Evolutionary conservation across 2,797 vertebrate species (phyloP), one percentile per base, ranked within the genome.

Genomic region (Intellagama lesueurii): DNA sequence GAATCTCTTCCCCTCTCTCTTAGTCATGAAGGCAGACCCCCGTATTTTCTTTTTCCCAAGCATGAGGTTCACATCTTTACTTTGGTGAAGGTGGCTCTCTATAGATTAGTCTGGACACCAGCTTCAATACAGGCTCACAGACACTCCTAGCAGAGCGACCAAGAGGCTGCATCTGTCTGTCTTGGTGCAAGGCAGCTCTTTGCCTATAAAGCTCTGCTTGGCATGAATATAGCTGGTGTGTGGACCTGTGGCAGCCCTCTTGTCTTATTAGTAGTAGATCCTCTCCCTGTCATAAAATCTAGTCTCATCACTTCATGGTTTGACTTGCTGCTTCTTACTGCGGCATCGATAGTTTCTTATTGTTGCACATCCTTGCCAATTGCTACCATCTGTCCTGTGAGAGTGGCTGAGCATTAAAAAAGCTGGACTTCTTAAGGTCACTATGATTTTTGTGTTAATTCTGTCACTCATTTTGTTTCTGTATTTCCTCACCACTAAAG

Each of bases 341-440:
- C 94, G 93, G 92, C 92, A 95, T 94, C 92, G 94, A 93, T 93
- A 94, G 91, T 88, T 89, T 95, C 91, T 94, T 93, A 91, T 3
- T 94, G 91, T 92, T 90, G 83, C 91, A 94, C 90, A 89, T 91
- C 93, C 93, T 95, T 96, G 95, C 94, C 95, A 95, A 94, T 93
- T 93, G 93, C 93, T 94, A 91, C 94, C 94, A 95, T 95, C 94
- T 96, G 93, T 96, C 92, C 94, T 94, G 93, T 92, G 94, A 95
- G 92, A 90, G 94, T 95, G 94, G 91, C 88, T 91, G 93, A 93
- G 87, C 90, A 89, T n/a, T 64, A 12, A 64, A 91, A 92, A 91
- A 92, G 87, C 94, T 91, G 94, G 94, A 94, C 92, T 93, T 92
- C 94, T 94, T 95, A 95, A 95, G 94, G 93, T 91, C 94, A 95